Evolutionary conservation across 2,888 invertebrate genomes (phyloP).

Genomic region (Agrochola lota): DNA sequence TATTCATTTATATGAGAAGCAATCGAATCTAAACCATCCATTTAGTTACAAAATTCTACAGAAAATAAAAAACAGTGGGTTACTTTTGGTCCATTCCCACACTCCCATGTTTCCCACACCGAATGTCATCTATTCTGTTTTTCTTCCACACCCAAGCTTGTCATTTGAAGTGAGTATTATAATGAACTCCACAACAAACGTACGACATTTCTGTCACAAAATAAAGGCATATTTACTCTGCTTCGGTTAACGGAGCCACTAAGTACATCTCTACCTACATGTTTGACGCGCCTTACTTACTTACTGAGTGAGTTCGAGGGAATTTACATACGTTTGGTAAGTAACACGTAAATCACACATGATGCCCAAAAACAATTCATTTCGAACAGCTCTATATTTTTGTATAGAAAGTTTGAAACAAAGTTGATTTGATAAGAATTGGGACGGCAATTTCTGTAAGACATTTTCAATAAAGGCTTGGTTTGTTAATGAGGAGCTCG

Average conservation of each 20-base stretch:
- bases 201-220: slow-evolving; percentile 26
- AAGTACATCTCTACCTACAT: slow-evolving; percentile 64
- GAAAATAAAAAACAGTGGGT: neutral
- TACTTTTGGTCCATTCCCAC: slow-evolving; percentile 24
- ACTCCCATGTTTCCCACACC: neutral
- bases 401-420: slow-evolving; percentile 8
- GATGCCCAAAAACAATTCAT: slow-evolving; percentile 33
- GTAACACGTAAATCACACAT: slow-evolving; percentile 42
- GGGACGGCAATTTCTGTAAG: neutral
- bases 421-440: neutral
- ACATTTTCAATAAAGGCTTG: neutral
- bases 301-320: slow-evolving; percentile 35
- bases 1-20: neutral
- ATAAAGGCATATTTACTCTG: slow-evolving; percentile 46
- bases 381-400: slow-evolving; percentile 15
- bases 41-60: neutral
- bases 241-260: slow-evolving; percentile 49
- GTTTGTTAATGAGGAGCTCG: neutral
- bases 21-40: neutral
- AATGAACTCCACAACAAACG: slow-evolving; percentile 36
- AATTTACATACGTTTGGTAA: slow-evolving; percentile 58
- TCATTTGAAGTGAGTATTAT: slow-evolving; percentile 15
- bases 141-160: neutral
- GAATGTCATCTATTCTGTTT: slow-evolving; percentile 8
- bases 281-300: slow-evolving; percentile 60